Percentiles rank a stretch among this genome's conserved stretches.
These are phyloP conservation scores for Dipodomys stephensi DNA, from an alignment of 2,113 vertebrate genomes.

Conservation along the genomic window DNA sequence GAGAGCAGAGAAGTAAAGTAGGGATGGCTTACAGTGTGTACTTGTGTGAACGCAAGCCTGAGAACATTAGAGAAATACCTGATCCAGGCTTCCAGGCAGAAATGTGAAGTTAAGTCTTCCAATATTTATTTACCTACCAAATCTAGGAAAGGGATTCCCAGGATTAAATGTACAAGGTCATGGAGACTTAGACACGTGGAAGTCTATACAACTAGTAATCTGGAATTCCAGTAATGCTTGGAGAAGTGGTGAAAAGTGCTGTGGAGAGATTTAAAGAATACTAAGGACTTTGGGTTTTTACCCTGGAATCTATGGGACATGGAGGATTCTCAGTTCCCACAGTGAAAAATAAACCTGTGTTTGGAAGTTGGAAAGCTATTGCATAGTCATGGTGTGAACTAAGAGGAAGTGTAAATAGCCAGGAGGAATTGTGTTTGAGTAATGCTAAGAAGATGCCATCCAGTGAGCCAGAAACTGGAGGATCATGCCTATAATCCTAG, in stretches of 20 bases:
- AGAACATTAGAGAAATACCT: neutral
- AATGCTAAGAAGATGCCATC: neutral
- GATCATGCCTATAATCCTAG: neutral
- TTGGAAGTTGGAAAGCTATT: slow-evolving; percentile 58
- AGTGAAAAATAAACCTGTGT: neutral
- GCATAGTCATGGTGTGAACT: neutral
- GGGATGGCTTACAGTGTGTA: neutral
- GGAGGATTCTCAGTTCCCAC: neutral
- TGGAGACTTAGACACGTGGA: neutral
- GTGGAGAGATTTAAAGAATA: slow-evolving; percentile 29
- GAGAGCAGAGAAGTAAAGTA: neutral
- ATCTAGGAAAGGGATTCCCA: slow-evolving; percentile 31
- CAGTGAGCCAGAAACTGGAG: too few relatives aligned
- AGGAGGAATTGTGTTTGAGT: neutral
- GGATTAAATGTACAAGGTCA: neutral
- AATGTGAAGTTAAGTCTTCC: slow-evolving; percentile 2
- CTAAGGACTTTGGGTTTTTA: slow-evolving; percentile 44
- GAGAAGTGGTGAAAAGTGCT: slow-evolving; percentile 31
- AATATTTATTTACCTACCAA: neutral
- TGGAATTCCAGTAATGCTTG: slow-evolving; percentile 18
- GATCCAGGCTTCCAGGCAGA: neutral
- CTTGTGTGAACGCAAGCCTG: neutral
- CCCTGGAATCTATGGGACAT: neutral
- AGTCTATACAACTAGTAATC: neutral
- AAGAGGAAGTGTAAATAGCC: slow-evolving; percentile 23